These are phyloP conservation scores for Oryctolagus cuniculus DNA, from an alignment of 2,113 vertebrate species.

Conservation along the genomic window mOryCun1.1 NC_091449.1:34467001-34467500, in stretches of 20 bases:
- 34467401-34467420: background rate
- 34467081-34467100: conserved; percentile 79
- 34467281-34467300: background rate
- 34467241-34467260: no score
- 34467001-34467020: conserved; percentile 91
- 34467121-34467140: background rate
- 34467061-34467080: conserved; percentile 89
- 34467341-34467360: background rate
- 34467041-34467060: conserved; percentile 91
- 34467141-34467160: background rate
- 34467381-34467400: background rate
- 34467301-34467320: rapidly evolving
- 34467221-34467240: rapidly evolving
- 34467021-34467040: conserved; percentile 86
- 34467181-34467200: background rate
- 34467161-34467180: no score
- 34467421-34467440: background rate
- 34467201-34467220: background rate
- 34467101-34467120: conserved; percentile 60
- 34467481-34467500: background rate
- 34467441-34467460: background rate
- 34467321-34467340: background rate
- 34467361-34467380: background rate
- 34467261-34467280: background rate
- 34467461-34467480: background rate